These are phyloP conservation scores for Trichopoda pennipes DNA, from an alignment of 2,888 invertebrate species.

Conservation along the genomic window DNA sequence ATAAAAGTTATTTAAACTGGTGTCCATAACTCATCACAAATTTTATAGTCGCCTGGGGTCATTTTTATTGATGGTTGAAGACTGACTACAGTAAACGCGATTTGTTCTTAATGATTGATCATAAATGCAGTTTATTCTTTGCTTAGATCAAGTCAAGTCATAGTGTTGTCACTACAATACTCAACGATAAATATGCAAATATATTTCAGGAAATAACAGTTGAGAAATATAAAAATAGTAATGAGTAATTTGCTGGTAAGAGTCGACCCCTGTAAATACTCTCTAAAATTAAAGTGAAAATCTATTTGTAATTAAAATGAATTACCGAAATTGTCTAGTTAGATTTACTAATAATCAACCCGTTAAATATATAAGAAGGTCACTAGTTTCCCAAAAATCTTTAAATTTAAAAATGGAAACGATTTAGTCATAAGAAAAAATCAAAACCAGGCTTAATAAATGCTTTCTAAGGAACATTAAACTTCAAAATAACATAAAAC, in stretches of 20 bases:
- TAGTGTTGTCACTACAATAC: conserved; percentile 66
- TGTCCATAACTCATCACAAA: conserved; percentile 61
- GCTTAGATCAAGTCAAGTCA: conserved; percentile 51
- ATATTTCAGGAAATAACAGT: background rate
- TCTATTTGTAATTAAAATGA: no score
- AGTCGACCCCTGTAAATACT: background rate
- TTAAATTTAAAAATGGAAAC: no score
- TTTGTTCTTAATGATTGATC: conserved; percentile 44
- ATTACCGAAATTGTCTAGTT: no score
- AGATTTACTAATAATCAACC: no score
- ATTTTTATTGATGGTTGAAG: conserved; percentile 42
- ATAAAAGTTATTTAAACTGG: conserved; percentile 8
- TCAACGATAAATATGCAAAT: conserved; percentile 53
- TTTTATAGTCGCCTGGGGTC: conserved; percentile 63
- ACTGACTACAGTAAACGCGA: background rate
- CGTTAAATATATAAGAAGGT: no score
- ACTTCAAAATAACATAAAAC: no score
- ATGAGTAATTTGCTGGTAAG: background rate
- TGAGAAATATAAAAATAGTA: background rate
- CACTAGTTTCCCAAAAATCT: no score
- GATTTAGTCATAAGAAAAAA: no score
- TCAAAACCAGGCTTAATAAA: no score
- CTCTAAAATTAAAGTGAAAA: no score
- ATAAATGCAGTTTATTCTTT: conserved; percentile 33
- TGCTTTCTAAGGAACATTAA: no score